These are phyloP conservation scores for Amazonetta brasiliensis DNA, from an alignment of 2,797 vertebrate species.

Conservation along the genomic window DNA sequence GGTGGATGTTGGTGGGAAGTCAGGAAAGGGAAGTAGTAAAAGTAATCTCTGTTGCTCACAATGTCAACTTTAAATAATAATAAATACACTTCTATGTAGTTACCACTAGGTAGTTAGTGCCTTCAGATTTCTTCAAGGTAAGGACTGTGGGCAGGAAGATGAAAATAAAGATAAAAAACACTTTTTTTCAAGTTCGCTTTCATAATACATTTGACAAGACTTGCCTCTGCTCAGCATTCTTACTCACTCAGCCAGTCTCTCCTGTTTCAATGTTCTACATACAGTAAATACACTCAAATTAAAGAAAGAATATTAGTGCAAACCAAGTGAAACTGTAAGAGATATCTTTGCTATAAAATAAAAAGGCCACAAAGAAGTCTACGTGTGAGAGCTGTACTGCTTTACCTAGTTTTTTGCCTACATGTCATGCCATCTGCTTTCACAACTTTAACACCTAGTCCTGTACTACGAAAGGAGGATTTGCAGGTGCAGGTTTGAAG, in stretches of 20 bases:
- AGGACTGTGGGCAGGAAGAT: background rate
- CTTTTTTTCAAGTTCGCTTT: background rate
- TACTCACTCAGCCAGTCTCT: background rate
- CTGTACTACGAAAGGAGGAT: accelerated
- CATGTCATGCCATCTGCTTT: accelerated
- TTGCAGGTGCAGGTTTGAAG: background rate
- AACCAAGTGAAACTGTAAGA: background rate
- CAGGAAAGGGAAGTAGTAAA: background rate
- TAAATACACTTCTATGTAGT: background rate
- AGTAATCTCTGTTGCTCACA: background rate
- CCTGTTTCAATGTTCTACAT: background rate
- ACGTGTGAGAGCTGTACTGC: background rate
- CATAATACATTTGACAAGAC: background rate
- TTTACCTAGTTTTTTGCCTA: background rate
- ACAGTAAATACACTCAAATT: background rate
- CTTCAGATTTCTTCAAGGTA: background rate
- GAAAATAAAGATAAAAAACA: background rate
- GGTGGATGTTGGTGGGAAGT: background rate
- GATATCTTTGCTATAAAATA: background rate
- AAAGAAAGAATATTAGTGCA: background rate
- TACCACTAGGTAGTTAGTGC: background rate
- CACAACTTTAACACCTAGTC: background rate
- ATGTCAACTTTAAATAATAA: background rate
- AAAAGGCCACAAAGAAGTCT: background rate
- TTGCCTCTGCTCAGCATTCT: background rate